Conservation (phyloP, 2,888 invertebrate species). For the Leucophenga montana region DNA sequence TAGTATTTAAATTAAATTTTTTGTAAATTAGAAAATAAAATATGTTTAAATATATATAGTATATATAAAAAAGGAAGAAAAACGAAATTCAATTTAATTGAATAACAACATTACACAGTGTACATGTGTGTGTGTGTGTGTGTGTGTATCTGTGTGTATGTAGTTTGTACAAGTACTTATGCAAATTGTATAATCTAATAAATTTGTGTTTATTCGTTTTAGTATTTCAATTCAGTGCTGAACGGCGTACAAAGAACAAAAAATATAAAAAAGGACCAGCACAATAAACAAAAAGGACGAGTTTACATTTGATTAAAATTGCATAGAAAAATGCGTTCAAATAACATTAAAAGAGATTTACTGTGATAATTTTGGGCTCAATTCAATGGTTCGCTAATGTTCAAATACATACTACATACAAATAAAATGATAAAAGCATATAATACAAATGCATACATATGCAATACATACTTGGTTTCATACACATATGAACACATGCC, state of each 20-base stretch:
- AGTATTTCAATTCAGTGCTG: neutral
- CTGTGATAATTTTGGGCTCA: conserved; percentile 12
- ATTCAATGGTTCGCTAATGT: conserved; percentile 6
- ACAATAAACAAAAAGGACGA: conserved; percentile 1
- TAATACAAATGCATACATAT: conserved; percentile 7
- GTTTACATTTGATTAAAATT: conserved; percentile 31
- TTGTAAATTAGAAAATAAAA: too few species aligned
- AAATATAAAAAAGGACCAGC: too few species aligned
- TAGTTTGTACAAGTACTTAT: too few species aligned
- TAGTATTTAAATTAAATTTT: too few species aligned
- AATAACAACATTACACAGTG: too few species aligned
- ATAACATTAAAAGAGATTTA: conserved; percentile 22
- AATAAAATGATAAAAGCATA: conserved; percentile 4
- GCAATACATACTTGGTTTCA: conserved; percentile 4
- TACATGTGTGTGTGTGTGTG: too few species aligned
- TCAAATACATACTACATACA: neutral
- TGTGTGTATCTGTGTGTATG: too few species aligned
- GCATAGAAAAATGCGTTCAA: neutral
- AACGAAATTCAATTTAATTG: too few species aligned
- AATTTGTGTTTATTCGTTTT: conserved; percentile 1
- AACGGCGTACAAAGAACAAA: neutral
- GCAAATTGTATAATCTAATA: too few species aligned
- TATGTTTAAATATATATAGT: too few species aligned
- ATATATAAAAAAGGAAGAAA: too few species aligned
- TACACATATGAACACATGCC: conserved; percentile 12